A percentile compares a stretch with the other conserved stretches of the same genome.
These are phyloP conservation scores for Phalera bucephala DNA, from an alignment of 2,888 invertebrate species.

Conservation along the genomic window DNA sequence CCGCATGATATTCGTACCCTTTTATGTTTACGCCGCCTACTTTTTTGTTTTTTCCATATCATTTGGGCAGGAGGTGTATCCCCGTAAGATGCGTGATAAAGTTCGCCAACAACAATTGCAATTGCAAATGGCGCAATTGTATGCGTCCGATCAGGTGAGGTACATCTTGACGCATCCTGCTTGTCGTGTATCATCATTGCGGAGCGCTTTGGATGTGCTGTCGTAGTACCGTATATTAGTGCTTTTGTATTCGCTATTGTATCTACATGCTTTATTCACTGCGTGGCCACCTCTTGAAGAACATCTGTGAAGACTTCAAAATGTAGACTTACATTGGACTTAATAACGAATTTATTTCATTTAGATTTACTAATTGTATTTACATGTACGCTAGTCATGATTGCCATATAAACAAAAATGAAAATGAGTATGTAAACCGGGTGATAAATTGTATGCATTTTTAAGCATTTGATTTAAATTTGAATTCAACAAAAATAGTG, in stretches of 20 bases:
- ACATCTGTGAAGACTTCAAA: not conserved
- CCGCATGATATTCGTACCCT: constrained; percentile 74
- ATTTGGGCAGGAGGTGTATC: constrained; percentile 89
- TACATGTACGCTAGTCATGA: constrained; percentile 27
- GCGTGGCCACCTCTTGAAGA: constrained; percentile 25
- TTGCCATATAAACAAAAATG: constrained; percentile 9
- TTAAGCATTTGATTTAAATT: not conserved
- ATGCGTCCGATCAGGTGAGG: constrained; percentile 82
- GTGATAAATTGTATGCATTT: not conserved
- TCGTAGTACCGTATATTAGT: constrained; percentile 62
- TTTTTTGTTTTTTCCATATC: constrained; percentile 82
- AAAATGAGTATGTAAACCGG: not conserved
- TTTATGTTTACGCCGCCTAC: constrained; percentile 81
- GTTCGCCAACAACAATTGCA: constrained; percentile 87
- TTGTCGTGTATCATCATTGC: constrained; percentile 59
- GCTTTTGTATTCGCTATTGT: constrained; percentile 62
- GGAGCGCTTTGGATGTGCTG: constrained; percentile 81
- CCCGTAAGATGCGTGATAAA: constrained; percentile 92
- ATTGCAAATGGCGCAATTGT: constrained; percentile 83
- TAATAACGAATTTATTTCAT: constrained; percentile 20
- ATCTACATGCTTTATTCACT: constrained; percentile 56
- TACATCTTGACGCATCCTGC: constrained; percentile 73
- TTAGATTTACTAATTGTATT: constrained; percentile 34
- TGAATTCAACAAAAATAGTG: not conserved
- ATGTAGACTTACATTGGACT: not conserved